phyloP scores from a whole-genome alignment of 1,140 invertebrate species.

The Drosophila elegans region DNA sequence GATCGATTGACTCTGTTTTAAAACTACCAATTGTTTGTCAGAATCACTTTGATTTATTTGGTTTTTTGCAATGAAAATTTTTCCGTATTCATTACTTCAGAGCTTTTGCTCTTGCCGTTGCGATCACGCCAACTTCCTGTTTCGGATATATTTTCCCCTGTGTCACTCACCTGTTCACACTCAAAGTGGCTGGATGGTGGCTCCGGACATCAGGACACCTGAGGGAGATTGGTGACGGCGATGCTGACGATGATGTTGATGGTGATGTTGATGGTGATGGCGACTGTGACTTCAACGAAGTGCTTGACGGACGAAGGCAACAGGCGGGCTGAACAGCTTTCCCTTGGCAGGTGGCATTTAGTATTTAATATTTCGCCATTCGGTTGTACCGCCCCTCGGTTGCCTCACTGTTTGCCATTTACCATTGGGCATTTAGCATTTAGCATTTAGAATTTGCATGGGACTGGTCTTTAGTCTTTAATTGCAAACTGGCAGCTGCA shows the following conservation, averaged over 20 bases:
- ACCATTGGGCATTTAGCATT: not conserved
- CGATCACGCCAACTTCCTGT: constrained; percentile 1
- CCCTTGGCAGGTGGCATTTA: constrained; percentile 31
- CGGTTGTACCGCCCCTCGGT: not conserved
- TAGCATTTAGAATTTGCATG: constrained; percentile 23
- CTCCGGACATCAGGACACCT: constrained; percentile 9
- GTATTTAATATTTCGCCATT: constrained; percentile 35
- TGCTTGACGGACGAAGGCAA: constrained; percentile 23
- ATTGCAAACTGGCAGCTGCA: constrained; percentile 31
- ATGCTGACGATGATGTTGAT: not conserved
- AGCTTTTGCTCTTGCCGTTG: too few relatives aligned
- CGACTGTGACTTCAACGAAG: constrained; percentile 7
- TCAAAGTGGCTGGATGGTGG: constrained; percentile 18
- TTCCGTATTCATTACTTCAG: too few relatives aligned
- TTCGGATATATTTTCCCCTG: not conserved
- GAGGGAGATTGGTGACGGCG: constrained; percentile 6
- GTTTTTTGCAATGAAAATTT: too few relatives aligned
- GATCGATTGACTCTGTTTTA: too few relatives aligned
- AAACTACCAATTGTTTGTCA: too few relatives aligned
- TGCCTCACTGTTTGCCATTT: not conserved
- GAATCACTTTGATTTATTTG: too few relatives aligned
- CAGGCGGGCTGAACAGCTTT: constrained; percentile 19
- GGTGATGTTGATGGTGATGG: constrained; percentile 1
- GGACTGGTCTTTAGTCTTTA: constrained; percentile 22
- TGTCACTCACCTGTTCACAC: constrained; percentile 62